phyloP scores from a whole-genome alignment of 2,888 invertebrate genomes.

The Camponotus fellah region DNA sequence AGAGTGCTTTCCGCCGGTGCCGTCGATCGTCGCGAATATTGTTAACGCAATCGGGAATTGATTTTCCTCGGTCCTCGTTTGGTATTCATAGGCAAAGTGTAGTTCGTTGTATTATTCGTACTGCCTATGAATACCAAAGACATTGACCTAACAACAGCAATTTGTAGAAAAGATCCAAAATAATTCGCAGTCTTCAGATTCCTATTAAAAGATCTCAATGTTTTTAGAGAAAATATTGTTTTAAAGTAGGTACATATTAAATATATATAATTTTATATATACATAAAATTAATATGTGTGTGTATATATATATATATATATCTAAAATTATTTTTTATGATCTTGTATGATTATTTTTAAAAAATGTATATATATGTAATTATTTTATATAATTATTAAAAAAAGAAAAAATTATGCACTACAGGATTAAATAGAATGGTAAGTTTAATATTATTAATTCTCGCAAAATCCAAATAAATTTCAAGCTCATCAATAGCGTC shows the following conservation, averaged over 20 bases:
- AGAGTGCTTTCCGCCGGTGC: neutral
- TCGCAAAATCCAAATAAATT: neutral
- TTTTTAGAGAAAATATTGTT: neutral
- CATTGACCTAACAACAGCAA: conserved; percentile 13
- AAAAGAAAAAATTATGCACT: neutral
- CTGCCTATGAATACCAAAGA: conserved; percentile 32
- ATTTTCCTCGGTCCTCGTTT: conserved; percentile 39
- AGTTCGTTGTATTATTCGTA: conserved; percentile 17
- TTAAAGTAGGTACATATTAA: neutral
- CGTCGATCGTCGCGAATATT: conserved; percentile 1
- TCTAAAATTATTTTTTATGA: neutral
- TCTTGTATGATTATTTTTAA: neutral
- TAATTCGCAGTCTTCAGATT: neutral
- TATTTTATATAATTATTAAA: neutral
- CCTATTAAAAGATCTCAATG: neutral
- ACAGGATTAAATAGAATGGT: neutral
- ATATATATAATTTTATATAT: neutral
- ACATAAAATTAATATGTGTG: neutral
- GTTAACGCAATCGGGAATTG: conserved; percentile 45
- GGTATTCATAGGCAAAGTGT: conserved; percentile 27
- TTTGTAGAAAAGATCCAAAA: neutral
- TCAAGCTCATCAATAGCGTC: neutral
- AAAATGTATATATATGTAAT: neutral
- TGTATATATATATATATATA: neutral
- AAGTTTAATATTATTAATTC: neutral